phyloP scores from a whole-genome alignment of 2,113 vertebrate species.

The Serinus canaria region DNA sequence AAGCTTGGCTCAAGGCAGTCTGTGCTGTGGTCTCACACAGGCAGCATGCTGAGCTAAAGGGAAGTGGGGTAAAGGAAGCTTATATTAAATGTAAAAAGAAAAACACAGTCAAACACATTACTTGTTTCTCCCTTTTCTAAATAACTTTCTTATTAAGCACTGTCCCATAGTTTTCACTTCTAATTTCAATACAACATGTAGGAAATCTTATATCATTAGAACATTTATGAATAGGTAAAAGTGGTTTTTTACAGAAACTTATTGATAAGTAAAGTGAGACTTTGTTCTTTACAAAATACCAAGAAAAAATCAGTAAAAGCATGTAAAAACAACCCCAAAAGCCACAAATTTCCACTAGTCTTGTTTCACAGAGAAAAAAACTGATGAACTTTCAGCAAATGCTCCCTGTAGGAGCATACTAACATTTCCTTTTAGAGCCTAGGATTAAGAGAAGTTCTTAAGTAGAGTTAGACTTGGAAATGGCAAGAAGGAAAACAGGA shows the following conservation, averaged over 20 bases:
- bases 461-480: neutral
- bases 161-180: neutral
- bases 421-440: neutral
- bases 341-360: neutral
- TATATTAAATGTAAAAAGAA: neutral
- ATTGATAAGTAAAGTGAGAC: neutral
- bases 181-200: neutral
- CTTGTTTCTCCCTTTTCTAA: neutral
- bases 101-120: rapidly evolving
- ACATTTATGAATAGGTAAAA: neutral
- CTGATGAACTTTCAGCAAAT: neutral
- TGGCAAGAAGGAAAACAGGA: neutral
- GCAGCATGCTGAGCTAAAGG: neutral
- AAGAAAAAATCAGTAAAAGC: neutral
- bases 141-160: neutral
- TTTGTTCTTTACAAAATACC: neutral
- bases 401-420: neutral
- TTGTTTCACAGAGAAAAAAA: neutral
- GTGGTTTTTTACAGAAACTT: neutral
- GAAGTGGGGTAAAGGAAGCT: neutral
- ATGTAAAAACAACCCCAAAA: neutral
- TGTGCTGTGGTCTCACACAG: neutral
- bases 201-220: neutral
- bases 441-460: neutral
- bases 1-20: neutral